Conservation (phyloP, 53 echinoderm and acorn worm genomes). For the Holothuria scabra region DNA sequence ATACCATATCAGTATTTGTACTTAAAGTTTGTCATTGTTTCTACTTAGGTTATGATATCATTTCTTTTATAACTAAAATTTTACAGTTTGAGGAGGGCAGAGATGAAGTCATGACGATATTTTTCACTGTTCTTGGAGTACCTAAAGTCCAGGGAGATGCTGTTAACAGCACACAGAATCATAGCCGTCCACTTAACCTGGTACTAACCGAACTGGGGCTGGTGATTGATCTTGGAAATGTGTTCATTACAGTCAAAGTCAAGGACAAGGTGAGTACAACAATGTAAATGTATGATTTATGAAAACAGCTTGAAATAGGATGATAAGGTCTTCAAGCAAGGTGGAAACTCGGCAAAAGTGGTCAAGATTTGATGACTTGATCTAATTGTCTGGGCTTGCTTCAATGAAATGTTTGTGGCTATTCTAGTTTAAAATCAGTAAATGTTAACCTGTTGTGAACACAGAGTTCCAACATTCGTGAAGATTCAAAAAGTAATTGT, state of each 20-base stretch:
- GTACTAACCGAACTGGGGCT: constrained; percentile 2
- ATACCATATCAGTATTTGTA: too few relatives aligned
- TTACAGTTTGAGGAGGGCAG: constrained; percentile 56
- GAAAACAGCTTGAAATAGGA: too few relatives aligned
- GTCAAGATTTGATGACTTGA: too few relatives aligned
- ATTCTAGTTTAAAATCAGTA: not conserved
- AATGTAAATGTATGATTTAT: too few relatives aligned
- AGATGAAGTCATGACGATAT: constrained; percentile 56
- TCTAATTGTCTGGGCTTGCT: not conserved
- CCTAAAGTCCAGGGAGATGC: constrained; percentile 66
- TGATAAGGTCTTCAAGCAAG: too few relatives aligned
- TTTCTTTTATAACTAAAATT: not conserved
- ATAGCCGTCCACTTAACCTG: constrained; percentile 14
- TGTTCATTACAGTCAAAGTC: constrained; percentile 11
- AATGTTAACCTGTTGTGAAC: too few relatives aligned
- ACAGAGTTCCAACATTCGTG: too few relatives aligned
- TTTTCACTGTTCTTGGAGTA: constrained; percentile 68
- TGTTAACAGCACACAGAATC: constrained; percentile 54
- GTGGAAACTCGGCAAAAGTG: too few relatives aligned
- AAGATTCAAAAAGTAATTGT: too few relatives aligned
- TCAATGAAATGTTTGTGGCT: not conserved
- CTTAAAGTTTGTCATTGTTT: too few relatives aligned
- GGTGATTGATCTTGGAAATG: not conserved
- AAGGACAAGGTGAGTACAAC: constrained; percentile 21
- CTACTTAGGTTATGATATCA: too few relatives aligned